A percentile compares a stretch with the other conserved stretches of the same genome.
phyloP scores from a whole-genome alignment of 2,113 vertebrate genomes.

The Cichladusa arquata region DNA sequence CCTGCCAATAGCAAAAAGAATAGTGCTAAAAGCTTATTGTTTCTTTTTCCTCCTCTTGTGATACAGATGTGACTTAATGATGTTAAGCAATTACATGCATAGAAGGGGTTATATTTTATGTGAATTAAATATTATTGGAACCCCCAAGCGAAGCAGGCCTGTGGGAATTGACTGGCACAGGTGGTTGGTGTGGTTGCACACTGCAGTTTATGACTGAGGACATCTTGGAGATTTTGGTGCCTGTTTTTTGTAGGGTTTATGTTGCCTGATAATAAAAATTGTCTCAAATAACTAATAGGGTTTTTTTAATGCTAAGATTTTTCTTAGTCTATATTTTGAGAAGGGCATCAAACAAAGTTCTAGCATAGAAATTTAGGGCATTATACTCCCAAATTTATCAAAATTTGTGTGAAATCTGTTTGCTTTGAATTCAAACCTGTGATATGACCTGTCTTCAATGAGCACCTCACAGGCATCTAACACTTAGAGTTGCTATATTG shows the following conservation, averaged over 20 bases:
- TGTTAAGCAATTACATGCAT: not conserved
- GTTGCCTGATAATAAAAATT: not conserved
- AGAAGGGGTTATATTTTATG: slow-evolving; percentile 22
- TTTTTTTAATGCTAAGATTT: not conserved
- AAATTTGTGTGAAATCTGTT: not conserved
- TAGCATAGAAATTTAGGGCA: not conserved
- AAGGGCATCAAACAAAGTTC: not conserved
- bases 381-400: not conserved
- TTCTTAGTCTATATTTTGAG: not conserved
- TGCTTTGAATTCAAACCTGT: not conserved
- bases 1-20: not conserved
- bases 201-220: not conserved
- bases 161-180: not conserved
- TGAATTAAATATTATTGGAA: slow-evolving; percentile 20
- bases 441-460: not conserved
- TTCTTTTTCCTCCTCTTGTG: not conserved
- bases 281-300: not conserved
- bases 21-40: not conserved
- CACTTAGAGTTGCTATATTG: not conserved
- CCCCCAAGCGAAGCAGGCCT: not conserved
- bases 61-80: not conserved
- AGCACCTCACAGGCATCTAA: not conserved
- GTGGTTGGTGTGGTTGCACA: not conserved
- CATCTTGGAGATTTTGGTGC: not conserved
- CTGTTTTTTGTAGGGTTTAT: not conserved